Evolutionary conservation across 1,140 invertebrate species (phyloP).

Genomic region (Drosophila parvula): DNA sequence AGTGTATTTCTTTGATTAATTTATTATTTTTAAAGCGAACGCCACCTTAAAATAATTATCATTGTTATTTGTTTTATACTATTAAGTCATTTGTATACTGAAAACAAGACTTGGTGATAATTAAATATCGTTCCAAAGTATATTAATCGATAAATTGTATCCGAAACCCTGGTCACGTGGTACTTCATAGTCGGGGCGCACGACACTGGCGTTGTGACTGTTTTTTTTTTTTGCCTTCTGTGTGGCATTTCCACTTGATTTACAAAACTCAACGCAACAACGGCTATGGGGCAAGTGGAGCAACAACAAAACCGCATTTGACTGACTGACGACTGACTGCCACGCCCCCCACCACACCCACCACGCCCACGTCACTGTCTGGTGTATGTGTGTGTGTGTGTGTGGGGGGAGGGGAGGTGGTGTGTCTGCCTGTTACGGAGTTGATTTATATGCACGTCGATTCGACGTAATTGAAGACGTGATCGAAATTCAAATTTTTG

Average conservation of each 20-base stretch:
- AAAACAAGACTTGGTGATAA: too few relatives aligned
- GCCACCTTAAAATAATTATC: neutral
- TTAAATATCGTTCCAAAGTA: too few relatives aligned
- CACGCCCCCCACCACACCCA: slow-evolving; percentile 8
- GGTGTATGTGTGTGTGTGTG: slow-evolving; percentile 1
- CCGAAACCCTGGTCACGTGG: neutral
- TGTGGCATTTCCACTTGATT: slow-evolving; percentile 79
- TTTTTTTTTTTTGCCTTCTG: slow-evolving; percentile 34
- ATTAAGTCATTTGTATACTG: too few relatives aligned
- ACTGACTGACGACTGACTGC: slow-evolving; percentile 70
- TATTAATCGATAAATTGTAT: too few relatives aligned
- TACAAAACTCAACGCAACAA: slow-evolving; percentile 76
- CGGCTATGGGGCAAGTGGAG: slow-evolving; percentile 38
- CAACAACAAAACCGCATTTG: slow-evolving; percentile 72
- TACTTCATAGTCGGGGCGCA: neutral
- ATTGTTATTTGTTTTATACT: neutral
- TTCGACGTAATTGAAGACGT: slow-evolving; percentile 83
- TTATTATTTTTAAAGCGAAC: neutral
- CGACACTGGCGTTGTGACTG: neutral
- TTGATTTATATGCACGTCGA: slow-evolving; percentile 83
- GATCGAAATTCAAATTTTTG: slow-evolving; percentile 83
- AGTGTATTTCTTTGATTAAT: too few relatives aligned
- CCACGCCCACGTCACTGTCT: neutral
- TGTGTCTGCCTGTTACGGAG: slow-evolving; percentile 54
- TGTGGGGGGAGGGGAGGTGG: slow-evolving; percentile 13